These are phyloP conservation scores for Drosophila gaucha DNA, from an alignment of 2,888 invertebrate genomes.

Conservation along the genomic window DNA sequence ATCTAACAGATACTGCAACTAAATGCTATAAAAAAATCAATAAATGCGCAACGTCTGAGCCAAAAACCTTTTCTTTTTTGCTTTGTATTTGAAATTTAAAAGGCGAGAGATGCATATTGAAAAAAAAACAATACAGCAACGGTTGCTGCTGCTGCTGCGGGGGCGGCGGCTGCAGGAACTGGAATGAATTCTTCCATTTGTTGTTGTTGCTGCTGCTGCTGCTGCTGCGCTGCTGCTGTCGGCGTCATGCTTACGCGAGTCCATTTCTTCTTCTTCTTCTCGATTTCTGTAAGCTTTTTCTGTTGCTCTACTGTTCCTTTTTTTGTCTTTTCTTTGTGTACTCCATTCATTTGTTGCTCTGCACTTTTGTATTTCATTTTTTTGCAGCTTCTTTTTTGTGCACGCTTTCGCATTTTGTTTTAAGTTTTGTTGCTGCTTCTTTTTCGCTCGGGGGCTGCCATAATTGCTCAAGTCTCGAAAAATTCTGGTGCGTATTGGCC, in stretches of 20 bases:
- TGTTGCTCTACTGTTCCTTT: background rate
- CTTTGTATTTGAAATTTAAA: conserved; percentile 26
- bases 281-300: conserved; percentile 3
- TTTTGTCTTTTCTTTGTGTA: conserved; percentile 1
- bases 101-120: conserved; percentile 46
- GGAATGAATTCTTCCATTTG: conserved; percentile 27
- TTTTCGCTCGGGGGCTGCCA: conserved; percentile 21
- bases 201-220: conserved; percentile 3
- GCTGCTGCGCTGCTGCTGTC: conserved; percentile 14
- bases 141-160: background rate
- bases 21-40: conserved; percentile 42
- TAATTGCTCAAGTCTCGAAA: conserved; percentile 31
- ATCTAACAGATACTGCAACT: conserved; percentile 38
- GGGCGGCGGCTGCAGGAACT: conserved; percentile 14
- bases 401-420: conserved; percentile 25
- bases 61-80: conserved; percentile 14
- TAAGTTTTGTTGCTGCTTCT: conserved; percentile 21
- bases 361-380: conserved; percentile 24
- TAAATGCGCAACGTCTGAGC: conserved; percentile 37
- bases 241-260: conserved; percentile 38
- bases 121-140: conserved; percentile 17
- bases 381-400: conserved; percentile 21
- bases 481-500: conserved; percentile 39
- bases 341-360: conserved; percentile 37
- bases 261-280: background rate